Percentiles rank a stretch among this genome's conserved stretches.
These are phyloP conservation scores for Aphrophora alni DNA, from an alignment of 2,888 invertebrate species.

Conservation along the genomic window DNA sequence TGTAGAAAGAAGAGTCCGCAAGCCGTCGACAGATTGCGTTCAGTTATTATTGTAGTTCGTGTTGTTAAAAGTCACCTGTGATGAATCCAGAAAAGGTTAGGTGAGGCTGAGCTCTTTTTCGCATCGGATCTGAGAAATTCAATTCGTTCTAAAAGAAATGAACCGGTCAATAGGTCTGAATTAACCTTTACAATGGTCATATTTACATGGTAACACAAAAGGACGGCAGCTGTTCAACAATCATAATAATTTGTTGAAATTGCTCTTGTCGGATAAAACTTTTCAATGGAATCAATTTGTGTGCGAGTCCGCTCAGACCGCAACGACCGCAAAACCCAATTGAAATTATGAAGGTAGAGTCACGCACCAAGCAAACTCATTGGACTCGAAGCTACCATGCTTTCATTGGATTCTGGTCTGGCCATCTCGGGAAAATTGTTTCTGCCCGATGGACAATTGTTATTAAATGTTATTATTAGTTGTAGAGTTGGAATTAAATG, in stretches of 20 bases:
- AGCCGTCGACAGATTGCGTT: no score
- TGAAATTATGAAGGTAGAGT: background rate
- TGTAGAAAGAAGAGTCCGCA: no score
- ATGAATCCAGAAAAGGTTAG: no score
- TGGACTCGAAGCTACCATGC: background rate
- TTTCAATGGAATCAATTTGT: conserved; percentile 9
- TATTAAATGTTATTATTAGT: no score
- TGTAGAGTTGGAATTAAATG: no score
- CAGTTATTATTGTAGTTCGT: no score
- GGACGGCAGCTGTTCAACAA: background rate
- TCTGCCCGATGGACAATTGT: background rate
- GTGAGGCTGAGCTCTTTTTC: no score
- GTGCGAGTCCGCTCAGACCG: background rate
- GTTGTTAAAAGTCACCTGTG: no score
- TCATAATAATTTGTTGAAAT: background rate
- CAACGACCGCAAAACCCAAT: background rate
- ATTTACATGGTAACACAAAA: background rate
- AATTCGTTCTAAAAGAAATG: background rate
- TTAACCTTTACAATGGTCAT: background rate
- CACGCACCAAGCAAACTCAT: background rate
- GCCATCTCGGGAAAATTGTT: background rate
- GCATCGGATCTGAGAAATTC: background rate
- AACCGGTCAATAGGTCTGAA: background rate
- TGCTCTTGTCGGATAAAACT: background rate
- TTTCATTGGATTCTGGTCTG: background rate